phyloP scores from a whole-genome alignment of 2,113 vertebrate genomes.

The Atrichornis clamosus region DNA sequence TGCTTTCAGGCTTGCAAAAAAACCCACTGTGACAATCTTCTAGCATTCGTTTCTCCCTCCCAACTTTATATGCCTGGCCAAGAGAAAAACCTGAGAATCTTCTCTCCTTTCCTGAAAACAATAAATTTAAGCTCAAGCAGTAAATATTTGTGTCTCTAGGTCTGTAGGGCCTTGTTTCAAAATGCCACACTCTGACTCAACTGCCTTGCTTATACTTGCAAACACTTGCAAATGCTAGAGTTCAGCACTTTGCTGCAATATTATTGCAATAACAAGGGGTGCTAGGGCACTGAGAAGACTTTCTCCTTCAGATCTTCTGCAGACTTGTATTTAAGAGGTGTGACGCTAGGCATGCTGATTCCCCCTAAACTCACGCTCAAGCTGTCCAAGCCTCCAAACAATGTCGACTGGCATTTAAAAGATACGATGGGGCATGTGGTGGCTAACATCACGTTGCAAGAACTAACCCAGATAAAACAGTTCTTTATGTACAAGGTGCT shows the following conservation, averaged over 20 bases:
- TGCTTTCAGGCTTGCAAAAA: not conserved
- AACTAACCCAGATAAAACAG: not conserved
- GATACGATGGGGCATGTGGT: not conserved
- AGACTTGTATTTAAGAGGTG: not conserved
- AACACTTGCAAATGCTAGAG: not conserved
- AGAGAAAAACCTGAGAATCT: not conserved
- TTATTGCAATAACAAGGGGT: not conserved
- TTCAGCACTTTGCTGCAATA: not conserved
- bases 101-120: not conserved
- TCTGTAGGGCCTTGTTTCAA: not conserved
- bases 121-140: not conserved
- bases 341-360: not conserved
- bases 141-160: not conserved
- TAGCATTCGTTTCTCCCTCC: not conserved
- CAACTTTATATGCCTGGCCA: not conserved
- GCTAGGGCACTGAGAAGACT: fast-evolving
- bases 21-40: not conserved
- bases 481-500: not conserved
- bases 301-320: not conserved
- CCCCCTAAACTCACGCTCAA: not conserved
- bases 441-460: not conserved
- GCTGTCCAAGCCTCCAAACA: not conserved
- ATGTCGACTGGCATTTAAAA: not conserved
- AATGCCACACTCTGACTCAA: not conserved
- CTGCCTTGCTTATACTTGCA: not conserved